Conservation (phyloP, 2,113 vertebrate genomes). For the Chlorodrepanis virens region DNA sequence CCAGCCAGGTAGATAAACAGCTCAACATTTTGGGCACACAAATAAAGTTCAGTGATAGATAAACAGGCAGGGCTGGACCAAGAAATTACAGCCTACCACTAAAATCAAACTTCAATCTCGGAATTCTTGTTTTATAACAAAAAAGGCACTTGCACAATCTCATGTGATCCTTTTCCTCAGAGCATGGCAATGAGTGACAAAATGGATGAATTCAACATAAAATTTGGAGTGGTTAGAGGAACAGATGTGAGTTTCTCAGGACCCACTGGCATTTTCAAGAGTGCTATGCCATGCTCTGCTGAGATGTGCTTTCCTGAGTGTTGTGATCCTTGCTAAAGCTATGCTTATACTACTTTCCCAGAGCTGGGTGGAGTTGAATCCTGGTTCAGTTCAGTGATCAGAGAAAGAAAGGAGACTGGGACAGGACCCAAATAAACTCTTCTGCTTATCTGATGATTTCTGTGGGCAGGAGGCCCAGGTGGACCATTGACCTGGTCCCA, state of each 20-base stretch:
- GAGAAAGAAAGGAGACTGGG: background rate
- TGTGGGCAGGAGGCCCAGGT: background rate
- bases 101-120: background rate
- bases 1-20: background rate
- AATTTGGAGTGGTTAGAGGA: background rate
- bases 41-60: background rate
- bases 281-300: background rate
- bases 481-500: background rate
- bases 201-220: background rate
- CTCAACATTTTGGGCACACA: background rate
- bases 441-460: background rate
- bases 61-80: background rate
- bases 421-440: background rate
- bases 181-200: background rate
- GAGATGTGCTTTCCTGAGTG: background rate
- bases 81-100: background rate
- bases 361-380: background rate
- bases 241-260: background rate
- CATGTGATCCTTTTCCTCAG: background rate
- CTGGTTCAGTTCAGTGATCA: background rate
- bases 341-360: background rate
- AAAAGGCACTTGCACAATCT: background rate
- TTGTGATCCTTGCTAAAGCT: accelerated
- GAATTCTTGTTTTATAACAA: background rate
- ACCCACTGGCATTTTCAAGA: background rate